These are phyloP conservation scores for Heliangelus exortis DNA, from an alignment of 2,797 vertebrate genomes.

Conservation along the genomic window DNA sequence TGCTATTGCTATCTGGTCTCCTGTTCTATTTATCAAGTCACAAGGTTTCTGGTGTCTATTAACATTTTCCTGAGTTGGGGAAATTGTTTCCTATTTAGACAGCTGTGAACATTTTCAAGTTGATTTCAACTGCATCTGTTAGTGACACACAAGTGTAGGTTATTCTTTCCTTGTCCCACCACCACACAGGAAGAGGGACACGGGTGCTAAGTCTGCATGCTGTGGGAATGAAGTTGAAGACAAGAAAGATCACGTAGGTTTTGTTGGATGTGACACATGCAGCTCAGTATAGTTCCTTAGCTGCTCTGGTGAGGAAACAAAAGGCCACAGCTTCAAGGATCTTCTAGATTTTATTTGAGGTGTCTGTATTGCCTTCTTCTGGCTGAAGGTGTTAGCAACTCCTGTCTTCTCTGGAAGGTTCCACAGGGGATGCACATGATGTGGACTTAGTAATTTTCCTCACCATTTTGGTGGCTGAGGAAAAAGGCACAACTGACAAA, in stretches of 20 bases:
- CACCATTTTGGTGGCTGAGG: neutral
- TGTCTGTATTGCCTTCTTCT: neutral
- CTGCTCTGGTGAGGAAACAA: neutral
- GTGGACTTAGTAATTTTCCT: neutral
- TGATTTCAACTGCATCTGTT: neutral
- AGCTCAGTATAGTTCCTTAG: neutral
- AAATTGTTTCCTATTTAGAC: constrained; percentile 9
- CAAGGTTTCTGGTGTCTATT: constrained; percentile 15
- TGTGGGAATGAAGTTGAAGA: neutral
- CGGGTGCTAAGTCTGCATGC: neutral
- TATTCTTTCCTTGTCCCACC: neutral
- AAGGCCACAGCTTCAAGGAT: neutral
- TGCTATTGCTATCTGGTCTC: constrained; percentile 33
- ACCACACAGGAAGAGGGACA: neutral
- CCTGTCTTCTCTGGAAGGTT: neutral
- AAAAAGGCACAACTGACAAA: neutral
- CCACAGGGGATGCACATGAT: neutral
- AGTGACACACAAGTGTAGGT: neutral
- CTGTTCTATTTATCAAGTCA: constrained; percentile 39
- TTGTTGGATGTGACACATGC: neutral
- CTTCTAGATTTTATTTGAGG: neutral
- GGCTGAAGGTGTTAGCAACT: neutral
- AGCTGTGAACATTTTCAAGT: neutral
- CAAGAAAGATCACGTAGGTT: neutral
- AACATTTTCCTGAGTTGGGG: neutral